Base-by-base conservation (phyloP, 2,113 vertebrate species). In the Micromys minutus region DNA sequence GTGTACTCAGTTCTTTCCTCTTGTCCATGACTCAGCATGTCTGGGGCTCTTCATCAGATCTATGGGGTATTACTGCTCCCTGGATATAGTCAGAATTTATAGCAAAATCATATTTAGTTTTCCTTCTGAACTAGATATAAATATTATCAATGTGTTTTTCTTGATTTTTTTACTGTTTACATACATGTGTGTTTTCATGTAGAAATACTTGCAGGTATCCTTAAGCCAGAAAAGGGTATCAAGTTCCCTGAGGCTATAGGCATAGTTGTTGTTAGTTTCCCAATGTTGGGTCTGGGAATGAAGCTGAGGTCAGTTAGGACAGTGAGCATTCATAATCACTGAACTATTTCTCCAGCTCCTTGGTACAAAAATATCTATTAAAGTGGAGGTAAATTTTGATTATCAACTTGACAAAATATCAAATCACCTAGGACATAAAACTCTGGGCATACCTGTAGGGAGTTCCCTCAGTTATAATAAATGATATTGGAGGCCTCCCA, bases 91-190 rank as follows among this genome's bases (percentile, higher is more conserved):
- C 85, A 93, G 3, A 24, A 87, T 84, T 89, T 71, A n/a, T 0
- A 4, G 19, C 12, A 94, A 29, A 26, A 74, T 65, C n/a, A 39
- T 31, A 92, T 31, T 81, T 90, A 59, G 89, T 50, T 3, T 29
- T 61, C 17, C 96, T 63, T 91, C 55, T 92, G 85, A 91, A 55
- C 13, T 50, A 83, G 3, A 96, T 21, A 2, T 79, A 87, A 87
- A 24, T 89, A 86, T 2, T 36, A 69, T 34, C 8, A 17, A 1
- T n/a, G 19, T 22, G n/a, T 55, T 36, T 79, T 36, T 52, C 55
- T 17, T 1, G 12, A 36, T 79, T 79, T 3, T 47, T 79, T 77
- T 52, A 34, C 34, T 79, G 50, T 55, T 34, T 80, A 19, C 29
- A 24, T 59, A 5, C 15, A 3, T 36, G 31, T 80, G 7, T 79